Base-by-base conservation (phyloP, 2,797 vertebrate genomes). In the Sebastes diploproa region DNA sequence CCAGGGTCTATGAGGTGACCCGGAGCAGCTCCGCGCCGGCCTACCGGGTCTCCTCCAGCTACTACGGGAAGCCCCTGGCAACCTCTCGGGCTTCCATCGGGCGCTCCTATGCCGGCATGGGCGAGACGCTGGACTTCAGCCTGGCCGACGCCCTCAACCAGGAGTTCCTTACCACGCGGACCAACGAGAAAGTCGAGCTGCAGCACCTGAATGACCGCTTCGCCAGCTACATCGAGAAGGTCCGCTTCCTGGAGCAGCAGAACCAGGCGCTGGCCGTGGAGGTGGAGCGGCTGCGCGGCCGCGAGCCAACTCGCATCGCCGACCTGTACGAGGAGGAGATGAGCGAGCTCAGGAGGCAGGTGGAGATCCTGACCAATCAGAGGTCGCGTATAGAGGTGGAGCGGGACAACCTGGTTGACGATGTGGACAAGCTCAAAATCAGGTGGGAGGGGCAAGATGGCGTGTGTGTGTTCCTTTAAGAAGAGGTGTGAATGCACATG, bases 121-220 rank as follows among this genome's bases (percentile, higher is more conserved):
- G 97, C 0, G 97, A 98, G 93, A 96, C 97, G 32, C 95, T 99
- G 88, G 97, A 99, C 95, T 99, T 99, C 94, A 96, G 92, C 91
- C 95, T 98, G 91, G 98, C 97, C 0, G 97, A 98, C 4, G 97
- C 97, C 3, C 95, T 99, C 88, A 99, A 99, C 95, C 97, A 98
- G 94, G 98, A 99, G 95, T 99, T 98, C 94, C 94, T 98, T 83
- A 95, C 97, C 89, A 98, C 97, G 0, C 95, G 98, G 83, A 99
- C 98, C 94, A 99, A 99, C 0, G 98, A 99, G 95, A 99, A 99
- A 85, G 98, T 86, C 2, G 98, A 98, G 91, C 95, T 99, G 93
- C 97, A 98, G 93, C 97, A 99, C 69, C 96, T 99, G 88, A 98
- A 99, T 16, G 97, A 99, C 95, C 96, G 98, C 91, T 98, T 99